Evolutionary conservation across 2,797 vertebrate species (phyloP), one percentile per base, ranked within the genome.

Genomic region (Onychomys torridus): DNA sequence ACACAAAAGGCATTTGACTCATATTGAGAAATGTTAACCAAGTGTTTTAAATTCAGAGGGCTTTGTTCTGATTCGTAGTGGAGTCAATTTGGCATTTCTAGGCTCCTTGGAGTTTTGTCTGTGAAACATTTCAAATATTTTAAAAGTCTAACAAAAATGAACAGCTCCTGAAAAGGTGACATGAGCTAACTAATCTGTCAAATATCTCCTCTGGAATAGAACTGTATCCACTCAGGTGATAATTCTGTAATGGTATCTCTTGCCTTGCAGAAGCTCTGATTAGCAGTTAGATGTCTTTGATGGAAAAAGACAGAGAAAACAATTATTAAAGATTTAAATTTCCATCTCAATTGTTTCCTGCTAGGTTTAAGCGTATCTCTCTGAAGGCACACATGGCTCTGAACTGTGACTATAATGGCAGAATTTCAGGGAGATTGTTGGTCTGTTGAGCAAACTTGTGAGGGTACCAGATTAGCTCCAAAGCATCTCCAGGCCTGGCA

Each of bases 201-300:
- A 93, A 96, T 95, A 95, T 81, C 46, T 95, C 32, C 46, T 95
- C 71, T 91, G 32, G 93, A 84, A 90, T 61, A 91, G 91, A 94
- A 91, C 96, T 95, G 93, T 84, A 94, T 95, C 57, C 90, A 91
- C 82, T 92, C 75, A 59, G 78, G 86, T 95, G 97, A 89, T 96
- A 96, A 97, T 96, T 96, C 83, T 63, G 6, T 95, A 96, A 97
- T 85, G 59, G 37, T 90, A 91, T 87, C 75, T 89, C 89, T 92
- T 88, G 89, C 90, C 2, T 57, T 84, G 93, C 71, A 93, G 91
- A 93, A 92, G 29, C 43, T 89, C 77, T 97, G 96, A 97, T 97
- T 97, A 97, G 78, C 52, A 95, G 95, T 95, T 97, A 94, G 83
- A 90, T 95, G 17, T 96, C 96, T 96, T 93, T 96, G 96, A 97